A percentile compares a stretch with the other conserved stretches of the same genome.
phyloP scores from a whole-genome alignment of 2,888 invertebrate species.

The Macaria notata region DNA sequence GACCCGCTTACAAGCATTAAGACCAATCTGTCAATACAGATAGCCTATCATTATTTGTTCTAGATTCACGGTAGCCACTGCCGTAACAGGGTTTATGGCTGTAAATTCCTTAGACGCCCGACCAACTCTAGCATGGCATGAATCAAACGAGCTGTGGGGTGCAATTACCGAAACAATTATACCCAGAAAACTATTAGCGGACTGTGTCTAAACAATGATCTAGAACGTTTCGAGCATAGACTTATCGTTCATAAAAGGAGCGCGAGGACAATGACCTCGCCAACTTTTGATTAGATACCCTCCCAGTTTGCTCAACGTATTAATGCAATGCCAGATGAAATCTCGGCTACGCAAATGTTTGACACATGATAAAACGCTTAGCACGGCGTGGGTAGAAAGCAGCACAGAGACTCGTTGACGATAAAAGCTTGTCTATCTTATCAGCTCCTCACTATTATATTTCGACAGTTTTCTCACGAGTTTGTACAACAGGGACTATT shows the following conservation, averaged over 20 bases:
- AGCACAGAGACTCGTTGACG: conserved; percentile 52
- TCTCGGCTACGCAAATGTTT: conserved; percentile 71
- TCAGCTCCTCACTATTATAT: conserved; percentile 43
- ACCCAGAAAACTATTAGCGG: conserved; percentile 57
- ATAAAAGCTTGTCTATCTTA: conserved; percentile 57
- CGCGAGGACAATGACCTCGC: conserved; percentile 32
- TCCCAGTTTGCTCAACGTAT: conserved; percentile 43
- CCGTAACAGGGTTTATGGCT: conserved; percentile 43
- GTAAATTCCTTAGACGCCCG: conserved; percentile 56
- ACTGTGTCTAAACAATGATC: conserved; percentile 55
- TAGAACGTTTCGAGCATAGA: conserved; percentile 21
- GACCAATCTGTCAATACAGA: conserved; percentile 42
- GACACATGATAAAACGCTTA: conserved; percentile 60
- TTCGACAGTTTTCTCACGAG: conserved; percentile 44
- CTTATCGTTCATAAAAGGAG: conserved; percentile 24
- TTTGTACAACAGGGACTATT: conserved; percentile 10
- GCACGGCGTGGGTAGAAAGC: conserved; percentile 53
- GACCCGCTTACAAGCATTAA: conserved; percentile 32
- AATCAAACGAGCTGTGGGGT: conserved; percentile 47
- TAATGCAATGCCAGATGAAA: conserved; percentile 49
- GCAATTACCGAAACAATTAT: conserved; percentile 75
- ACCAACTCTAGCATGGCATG: conserved; percentile 41
- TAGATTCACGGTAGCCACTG: conserved; percentile 41
- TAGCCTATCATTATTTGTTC: conserved; percentile 48
- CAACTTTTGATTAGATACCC: conserved; percentile 35